Evolutionary conservation across 2,888 invertebrate species (phyloP).

Genomic region (Trimorus sp.): DNA sequence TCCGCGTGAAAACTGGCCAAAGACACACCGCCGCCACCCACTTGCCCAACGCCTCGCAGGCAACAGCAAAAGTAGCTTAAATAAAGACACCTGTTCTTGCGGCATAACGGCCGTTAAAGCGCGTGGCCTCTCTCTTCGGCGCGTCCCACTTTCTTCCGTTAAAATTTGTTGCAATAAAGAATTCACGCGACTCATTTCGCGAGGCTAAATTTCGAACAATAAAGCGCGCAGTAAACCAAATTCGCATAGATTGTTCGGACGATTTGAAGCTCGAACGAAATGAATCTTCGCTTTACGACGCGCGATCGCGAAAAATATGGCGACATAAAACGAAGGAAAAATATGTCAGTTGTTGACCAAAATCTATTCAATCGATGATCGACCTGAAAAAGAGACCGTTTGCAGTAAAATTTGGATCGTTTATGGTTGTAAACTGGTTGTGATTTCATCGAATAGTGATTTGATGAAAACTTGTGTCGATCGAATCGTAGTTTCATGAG

Average conservation of each 20-base stretch:
- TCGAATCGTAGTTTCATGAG: too few species aligned
- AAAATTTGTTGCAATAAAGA: constrained; percentile 40
- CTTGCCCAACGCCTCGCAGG: constrained; percentile 13
- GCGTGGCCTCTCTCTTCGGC: constrained; percentile 20
- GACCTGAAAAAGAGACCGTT: too few species aligned
- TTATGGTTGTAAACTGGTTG: too few species aligned
- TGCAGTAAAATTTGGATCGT: too few species aligned
- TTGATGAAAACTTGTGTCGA: too few species aligned
- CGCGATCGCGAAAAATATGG: too few species aligned
- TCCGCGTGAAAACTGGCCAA: too few species aligned
- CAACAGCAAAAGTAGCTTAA: constrained; percentile 17
- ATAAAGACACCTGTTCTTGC: constrained; percentile 36
- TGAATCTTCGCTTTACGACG: not conserved
- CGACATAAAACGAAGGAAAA: too few species aligned
- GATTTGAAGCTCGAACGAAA: constrained; percentile 38
- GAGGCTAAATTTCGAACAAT: constrained; percentile 31
- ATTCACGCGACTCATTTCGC: constrained; percentile 37
- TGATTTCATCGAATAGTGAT: too few species aligned
- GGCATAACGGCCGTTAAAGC: constrained; percentile 21
- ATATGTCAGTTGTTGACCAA: too few species aligned
- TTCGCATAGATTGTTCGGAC: constrained; percentile 27
- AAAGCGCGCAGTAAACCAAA: constrained; percentile 29
- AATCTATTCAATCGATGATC: too few species aligned
- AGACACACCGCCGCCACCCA: not conserved
- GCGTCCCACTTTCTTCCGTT: constrained; percentile 33